phyloP scores from a whole-genome alignment of 2,888 invertebrate genomes.

The Enoplolaimus lenunculus region DNA sequence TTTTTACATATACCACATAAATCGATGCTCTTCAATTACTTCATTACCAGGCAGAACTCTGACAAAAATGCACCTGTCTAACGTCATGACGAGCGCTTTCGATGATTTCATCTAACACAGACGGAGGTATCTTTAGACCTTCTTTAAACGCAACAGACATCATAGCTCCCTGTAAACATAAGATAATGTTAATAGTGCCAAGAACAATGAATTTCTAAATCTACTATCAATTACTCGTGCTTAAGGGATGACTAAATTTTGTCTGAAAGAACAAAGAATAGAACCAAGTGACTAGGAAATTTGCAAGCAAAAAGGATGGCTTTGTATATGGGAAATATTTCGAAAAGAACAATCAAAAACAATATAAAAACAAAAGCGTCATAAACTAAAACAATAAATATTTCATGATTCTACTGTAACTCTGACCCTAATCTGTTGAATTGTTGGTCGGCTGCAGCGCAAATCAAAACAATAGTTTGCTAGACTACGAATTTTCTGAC shows the following conservation, averaged over 20 bases:
- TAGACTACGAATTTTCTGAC: conserved; percentile 64
- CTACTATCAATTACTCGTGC: too few species aligned
- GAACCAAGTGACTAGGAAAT: conserved; percentile 16
- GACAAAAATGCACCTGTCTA: conserved; percentile 54
- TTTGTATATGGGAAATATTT: too few species aligned
- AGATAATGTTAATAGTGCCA: not conserved
- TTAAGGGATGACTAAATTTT: too few species aligned
- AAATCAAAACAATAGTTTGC: conserved; percentile 87
- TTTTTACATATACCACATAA: too few species aligned
- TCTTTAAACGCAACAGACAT: conserved; percentile 81
- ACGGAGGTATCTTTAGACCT: conserved; percentile 56
- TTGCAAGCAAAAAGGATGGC: too few species aligned
- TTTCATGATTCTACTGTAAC: too few species aligned
- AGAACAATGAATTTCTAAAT: not conserved
- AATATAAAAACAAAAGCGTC: too few species aligned
- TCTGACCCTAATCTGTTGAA: conserved; percentile 72
- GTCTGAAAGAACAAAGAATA: conserved; percentile 31
- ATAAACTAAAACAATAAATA: too few species aligned
- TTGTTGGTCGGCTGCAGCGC: conserved; percentile 61
- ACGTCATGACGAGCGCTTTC: conserved; percentile 77
- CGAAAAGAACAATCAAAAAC: too few species aligned
- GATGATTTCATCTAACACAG: conserved; percentile 68
- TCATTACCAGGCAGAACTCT: too few species aligned
- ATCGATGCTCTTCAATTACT: too few species aligned
- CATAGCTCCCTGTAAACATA: conserved; percentile 58